These are phyloP conservation scores for Tragelaphus scriptus DNA, from an alignment of 2,113 vertebrate species.

Conservation along the genomic window DNA sequence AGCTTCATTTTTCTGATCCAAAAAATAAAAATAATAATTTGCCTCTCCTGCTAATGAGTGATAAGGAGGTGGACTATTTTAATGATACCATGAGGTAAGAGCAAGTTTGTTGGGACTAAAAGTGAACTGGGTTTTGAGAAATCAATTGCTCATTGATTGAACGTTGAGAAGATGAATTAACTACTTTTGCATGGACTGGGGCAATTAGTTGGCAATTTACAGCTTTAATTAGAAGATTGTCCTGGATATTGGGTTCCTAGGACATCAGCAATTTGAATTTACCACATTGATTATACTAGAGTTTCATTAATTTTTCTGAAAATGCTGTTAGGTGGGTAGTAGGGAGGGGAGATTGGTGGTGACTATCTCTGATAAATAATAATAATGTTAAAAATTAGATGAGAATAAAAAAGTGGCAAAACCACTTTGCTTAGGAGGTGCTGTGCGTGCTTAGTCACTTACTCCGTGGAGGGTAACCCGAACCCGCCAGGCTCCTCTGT, in stretches of 20 bases:
- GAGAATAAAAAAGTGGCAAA: background rate
- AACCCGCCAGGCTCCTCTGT: background rate
- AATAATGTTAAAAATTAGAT: background rate
- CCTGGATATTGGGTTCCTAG: background rate
- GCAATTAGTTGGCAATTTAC: background rate
- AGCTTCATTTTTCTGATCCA: background rate
- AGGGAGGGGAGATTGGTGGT: background rate
- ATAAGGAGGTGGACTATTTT: background rate
- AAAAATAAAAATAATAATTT: background rate
- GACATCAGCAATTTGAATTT: background rate
- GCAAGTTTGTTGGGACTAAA: background rate
- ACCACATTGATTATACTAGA: background rate
- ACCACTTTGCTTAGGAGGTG: background rate
- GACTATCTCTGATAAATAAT: background rate
- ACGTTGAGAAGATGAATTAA: slow-evolving; percentile 42
- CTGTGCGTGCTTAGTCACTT: background rate
- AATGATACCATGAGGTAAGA: background rate
- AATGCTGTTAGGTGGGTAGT: background rate
- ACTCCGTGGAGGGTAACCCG: background rate
- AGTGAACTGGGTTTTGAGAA: slow-evolving; percentile 11
- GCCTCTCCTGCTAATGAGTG: background rate
- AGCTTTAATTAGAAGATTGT: slow-evolving; percentile 36
- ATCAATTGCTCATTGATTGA: slow-evolving; percentile 23
- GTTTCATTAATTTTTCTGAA: background rate
- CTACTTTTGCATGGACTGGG: background rate